Evolutionary conservation across 2,113 vertebrate genomes (phyloP).

Genomic region (Chamaea fasciata): DNA sequence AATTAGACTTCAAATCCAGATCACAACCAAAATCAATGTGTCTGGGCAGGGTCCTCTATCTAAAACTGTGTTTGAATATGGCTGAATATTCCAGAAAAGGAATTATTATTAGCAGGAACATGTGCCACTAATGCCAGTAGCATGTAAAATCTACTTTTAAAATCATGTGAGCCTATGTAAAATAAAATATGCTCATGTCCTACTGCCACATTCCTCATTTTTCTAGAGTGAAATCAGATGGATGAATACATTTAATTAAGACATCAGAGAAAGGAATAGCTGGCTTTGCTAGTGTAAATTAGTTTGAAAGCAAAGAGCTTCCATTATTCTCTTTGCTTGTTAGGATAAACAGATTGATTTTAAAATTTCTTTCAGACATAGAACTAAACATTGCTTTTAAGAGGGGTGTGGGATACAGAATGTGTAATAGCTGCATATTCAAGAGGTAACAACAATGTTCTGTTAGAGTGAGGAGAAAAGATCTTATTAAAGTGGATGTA

Average conservation of each 20-base stretch:
- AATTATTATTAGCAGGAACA: slow-evolving; percentile 46
- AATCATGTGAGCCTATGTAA: slow-evolving; percentile 27
- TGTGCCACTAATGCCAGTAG: background rate
- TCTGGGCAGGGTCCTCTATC: background rate
- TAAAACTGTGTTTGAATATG: background rate
- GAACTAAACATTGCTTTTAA: background rate
- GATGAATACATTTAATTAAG: slow-evolving; percentile 62
- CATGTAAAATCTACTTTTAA: slow-evolving; percentile 53
- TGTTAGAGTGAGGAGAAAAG: background rate
- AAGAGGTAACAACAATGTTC: background rate
- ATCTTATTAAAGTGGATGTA: background rate
- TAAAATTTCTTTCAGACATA: slow-evolving; percentile 37
- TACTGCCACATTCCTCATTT: slow-evolving; percentile 5
- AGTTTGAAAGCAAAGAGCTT: slow-evolving; percentile 50
- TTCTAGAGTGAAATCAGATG: slow-evolving; percentile 49
- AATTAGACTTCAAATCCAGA: background rate
- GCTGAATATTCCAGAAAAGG: background rate
- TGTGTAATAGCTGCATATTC: background rate
- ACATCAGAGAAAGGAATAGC: slow-evolving; percentile 39
- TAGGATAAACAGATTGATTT: slow-evolving; percentile 50
- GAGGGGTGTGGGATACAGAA: background rate
- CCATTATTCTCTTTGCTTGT: slow-evolving; percentile 34
- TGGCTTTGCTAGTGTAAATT: slow-evolving; percentile 59
- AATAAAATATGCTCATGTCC: slow-evolving; percentile 40
- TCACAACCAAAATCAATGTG: background rate